Conservation (phyloP, 2,797 vertebrate species). For the Streptopelia turtur region DNA sequence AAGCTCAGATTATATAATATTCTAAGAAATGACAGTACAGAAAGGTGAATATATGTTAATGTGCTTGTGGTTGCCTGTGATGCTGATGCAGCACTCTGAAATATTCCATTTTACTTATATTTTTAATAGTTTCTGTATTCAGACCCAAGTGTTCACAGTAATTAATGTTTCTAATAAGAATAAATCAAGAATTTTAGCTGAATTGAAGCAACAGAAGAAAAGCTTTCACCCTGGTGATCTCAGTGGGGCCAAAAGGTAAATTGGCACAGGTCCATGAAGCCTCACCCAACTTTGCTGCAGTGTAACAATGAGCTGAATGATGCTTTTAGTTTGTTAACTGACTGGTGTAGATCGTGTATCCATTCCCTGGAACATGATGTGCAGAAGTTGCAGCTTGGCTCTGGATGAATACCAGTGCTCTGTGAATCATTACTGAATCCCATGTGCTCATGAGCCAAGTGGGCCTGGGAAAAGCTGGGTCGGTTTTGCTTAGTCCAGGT, state of each 20-base stretch:
- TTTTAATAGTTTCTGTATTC: background rate
- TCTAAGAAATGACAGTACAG: background rate
- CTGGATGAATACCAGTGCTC: conserved; percentile 33
- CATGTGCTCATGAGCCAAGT: background rate
- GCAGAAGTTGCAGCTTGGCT: conserved; percentile 44
- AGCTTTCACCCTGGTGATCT: background rate
- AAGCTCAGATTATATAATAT: background rate
- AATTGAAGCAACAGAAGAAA: background rate
- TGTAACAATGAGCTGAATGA: background rate
- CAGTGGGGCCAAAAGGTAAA: background rate
- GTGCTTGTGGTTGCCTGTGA: background rate
- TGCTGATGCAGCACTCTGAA: background rate
- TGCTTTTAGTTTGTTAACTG: conserved; percentile 61
- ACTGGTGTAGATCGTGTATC: background rate
- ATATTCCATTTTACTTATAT: background rate
- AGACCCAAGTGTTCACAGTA: background rate
- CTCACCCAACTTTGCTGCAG: conserved; percentile 7
- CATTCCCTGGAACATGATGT: conserved; percentile 62
- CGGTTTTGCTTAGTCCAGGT: background rate
- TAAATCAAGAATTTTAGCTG: background rate
- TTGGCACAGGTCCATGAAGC: background rate
- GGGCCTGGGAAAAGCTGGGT: conserved; percentile 39
- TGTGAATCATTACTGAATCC: conserved; percentile 42
- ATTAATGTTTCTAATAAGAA: background rate
- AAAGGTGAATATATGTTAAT: background rate